These are phyloP conservation scores for Pachyrhynchus sulphureomaculatus DNA, from an alignment of 1,140 invertebrate species.

Conservation along the genomic window DNA sequence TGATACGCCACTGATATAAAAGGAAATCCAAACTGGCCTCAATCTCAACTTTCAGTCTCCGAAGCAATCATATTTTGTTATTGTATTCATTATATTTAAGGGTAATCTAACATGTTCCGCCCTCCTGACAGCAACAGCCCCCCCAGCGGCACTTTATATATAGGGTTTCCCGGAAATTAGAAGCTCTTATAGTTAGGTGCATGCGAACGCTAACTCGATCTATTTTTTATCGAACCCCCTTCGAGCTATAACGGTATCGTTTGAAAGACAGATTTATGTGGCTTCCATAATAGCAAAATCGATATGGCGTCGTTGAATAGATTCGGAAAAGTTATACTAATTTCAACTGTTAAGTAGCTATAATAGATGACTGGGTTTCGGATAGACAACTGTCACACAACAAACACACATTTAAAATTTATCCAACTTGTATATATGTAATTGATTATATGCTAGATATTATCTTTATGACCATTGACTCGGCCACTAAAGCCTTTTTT, in stretches of 20 bases:
- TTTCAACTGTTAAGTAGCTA: too few relatives aligned
- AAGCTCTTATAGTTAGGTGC: constrained; percentile 3
- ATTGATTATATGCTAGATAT: too few relatives aligned
- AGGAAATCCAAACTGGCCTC: neutral
- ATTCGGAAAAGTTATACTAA: neutral
- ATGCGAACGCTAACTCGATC: constrained; percentile 4
- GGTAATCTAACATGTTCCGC: neutral
- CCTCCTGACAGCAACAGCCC: neutral
- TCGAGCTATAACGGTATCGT: neutral
- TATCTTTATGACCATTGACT: too few relatives aligned
- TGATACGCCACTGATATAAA: too few relatives aligned
- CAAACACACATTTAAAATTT: too few relatives aligned
- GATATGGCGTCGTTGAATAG: neutral
- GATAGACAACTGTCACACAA: too few relatives aligned
- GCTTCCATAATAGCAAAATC: constrained; percentile 12
- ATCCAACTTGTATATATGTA: too few relatives aligned
- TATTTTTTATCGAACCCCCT: constrained; percentile 3
- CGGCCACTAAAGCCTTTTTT: too few relatives aligned
- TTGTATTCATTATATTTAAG: constrained; percentile 8
- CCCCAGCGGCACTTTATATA: neutral
- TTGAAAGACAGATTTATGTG: neutral
- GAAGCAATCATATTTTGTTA: neutral
- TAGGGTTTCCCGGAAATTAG: constrained; percentile 20
- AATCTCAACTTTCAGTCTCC: neutral
- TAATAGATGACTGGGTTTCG: too few relatives aligned